These are phyloP conservation scores for Gambusia holbrooki DNA, from an alignment of 2,113 vertebrate species.

Conservation along the genomic window DNA sequence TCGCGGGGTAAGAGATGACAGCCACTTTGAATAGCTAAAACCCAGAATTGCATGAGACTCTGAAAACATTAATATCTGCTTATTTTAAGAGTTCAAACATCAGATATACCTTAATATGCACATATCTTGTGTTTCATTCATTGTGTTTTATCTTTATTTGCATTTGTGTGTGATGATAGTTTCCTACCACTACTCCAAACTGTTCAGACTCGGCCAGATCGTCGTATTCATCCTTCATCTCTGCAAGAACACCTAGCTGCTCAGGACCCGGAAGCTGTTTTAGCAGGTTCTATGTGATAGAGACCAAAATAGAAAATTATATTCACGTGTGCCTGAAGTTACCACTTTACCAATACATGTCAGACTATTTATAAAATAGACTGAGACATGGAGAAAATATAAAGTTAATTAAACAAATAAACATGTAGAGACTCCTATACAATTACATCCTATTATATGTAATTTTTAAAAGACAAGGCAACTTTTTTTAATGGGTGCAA, in stretches of 20 bases:
- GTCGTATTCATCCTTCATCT: conserved; percentile 87
- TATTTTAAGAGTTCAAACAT: no score
- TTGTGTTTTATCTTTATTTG: no score
- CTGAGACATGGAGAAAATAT: neutral
- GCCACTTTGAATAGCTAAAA: no score
- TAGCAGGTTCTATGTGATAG: conserved; percentile 81
- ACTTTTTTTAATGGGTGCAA: no score
- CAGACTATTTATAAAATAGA: neutral
- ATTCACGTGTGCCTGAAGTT: neutral
- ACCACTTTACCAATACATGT: neutral
- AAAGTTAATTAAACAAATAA: neutral
- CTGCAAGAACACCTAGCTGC: conserved; percentile 80
- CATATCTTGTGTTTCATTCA: no score
- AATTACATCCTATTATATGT: neutral
- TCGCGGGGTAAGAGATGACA: no score
- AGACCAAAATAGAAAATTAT: conserved; percentile 12
- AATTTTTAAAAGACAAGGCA: neutral
- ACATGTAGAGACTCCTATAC: neutral
- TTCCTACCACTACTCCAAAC: conserved; percentile 87
- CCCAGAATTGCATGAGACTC: no score
- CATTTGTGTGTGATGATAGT: neutral
- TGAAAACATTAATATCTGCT: no score
- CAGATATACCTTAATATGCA: no score
- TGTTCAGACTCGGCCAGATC: conserved; percentile 88
- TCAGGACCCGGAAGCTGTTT: conserved; percentile 85